Conservation (phyloP, 2,888 invertebrate genomes). For the Campoletis raptor region DNA sequence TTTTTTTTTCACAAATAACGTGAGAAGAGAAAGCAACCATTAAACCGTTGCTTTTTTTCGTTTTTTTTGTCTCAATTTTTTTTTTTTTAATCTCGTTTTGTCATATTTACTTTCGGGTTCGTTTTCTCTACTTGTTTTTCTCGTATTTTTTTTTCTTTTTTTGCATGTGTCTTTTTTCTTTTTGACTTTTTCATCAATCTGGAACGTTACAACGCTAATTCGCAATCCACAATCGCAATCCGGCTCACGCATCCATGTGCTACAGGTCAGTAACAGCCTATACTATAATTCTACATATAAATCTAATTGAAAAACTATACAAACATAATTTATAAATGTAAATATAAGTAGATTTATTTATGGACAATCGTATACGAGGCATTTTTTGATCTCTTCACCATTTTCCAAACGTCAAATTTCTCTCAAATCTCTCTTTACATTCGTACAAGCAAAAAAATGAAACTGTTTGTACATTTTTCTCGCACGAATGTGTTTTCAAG, state of each 20-base stretch:
- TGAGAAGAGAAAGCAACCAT: conserved; percentile 60
- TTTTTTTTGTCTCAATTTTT: conserved; percentile 35
- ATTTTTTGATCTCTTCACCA: conserved; percentile 2
- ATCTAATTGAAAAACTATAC: conserved; percentile 38
- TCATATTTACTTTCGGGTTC: conserved; percentile 57
- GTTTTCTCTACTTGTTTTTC: conserved; percentile 62
- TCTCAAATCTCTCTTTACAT: conserved; percentile 36
- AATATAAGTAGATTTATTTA: conserved; percentile 17
- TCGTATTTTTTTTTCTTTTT: conserved; percentile 62
- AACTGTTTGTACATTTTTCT: background rate
- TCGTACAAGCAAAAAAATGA: background rate
- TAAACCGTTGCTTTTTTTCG: conserved; percentile 46
- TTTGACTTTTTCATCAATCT: conserved; percentile 66
- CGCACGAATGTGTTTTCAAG: background rate
- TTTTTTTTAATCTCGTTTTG: conserved; percentile 40
- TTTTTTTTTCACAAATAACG: conserved; percentile 58
- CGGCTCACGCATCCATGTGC: conserved; percentile 85
- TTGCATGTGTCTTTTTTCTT: conserved; percentile 63
- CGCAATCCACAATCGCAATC: conserved; percentile 83
- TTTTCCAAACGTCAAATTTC: conserved; percentile 16
- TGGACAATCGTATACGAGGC: conserved; percentile 29
- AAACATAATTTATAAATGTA: conserved; percentile 33
- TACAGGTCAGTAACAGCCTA: conserved; percentile 85
- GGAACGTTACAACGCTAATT: conserved; percentile 74
- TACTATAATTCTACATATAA: conserved; percentile 75